Evolutionary conservation across 2,888 invertebrate species (phyloP).

Genomic region (Caenorhabditis sp.): DNA sequence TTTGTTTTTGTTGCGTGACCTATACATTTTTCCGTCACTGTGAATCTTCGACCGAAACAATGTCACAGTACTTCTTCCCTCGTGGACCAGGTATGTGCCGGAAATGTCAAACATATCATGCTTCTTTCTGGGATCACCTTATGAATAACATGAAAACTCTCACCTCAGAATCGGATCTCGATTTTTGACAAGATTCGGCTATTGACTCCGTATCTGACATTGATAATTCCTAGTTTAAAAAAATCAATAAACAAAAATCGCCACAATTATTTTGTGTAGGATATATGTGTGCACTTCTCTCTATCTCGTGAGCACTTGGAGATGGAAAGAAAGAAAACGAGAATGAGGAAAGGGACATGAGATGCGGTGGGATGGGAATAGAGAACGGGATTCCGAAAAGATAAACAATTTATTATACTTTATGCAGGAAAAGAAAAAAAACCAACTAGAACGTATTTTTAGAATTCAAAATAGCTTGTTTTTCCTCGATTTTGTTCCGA

Average conservation of each 20-base stretch:
- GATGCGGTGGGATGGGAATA: neutral
- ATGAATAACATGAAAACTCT: neutral
- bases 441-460: neutral
- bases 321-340: neutral
- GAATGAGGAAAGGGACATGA: neutral
- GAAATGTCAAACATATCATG: no score
- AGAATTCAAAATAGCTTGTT: slow-evolving; percentile 8
- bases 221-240: neutral
- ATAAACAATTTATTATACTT: slow-evolving; percentile 1
- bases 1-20: no score
- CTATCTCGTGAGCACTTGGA: neutral
- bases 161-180: slow-evolving; percentile 29
- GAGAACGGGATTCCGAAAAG: neutral
- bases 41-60: no score
- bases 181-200: slow-evolving; percentile 15
- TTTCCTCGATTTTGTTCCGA: slow-evolving; percentile 26
- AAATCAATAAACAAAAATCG: slow-evolving; percentile 18
- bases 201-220: neutral
- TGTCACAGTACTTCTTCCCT: no score
- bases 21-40: no score
- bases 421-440: neutral
- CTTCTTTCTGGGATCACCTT: neutral
- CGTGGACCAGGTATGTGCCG: no score
- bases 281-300: slow-evolving; percentile 8
- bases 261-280: slow-evolving; percentile 19